Evolutionary conservation across 2,113 vertebrate species (phyloP).

Genomic region (Hirundichthys speculiger): DNA sequence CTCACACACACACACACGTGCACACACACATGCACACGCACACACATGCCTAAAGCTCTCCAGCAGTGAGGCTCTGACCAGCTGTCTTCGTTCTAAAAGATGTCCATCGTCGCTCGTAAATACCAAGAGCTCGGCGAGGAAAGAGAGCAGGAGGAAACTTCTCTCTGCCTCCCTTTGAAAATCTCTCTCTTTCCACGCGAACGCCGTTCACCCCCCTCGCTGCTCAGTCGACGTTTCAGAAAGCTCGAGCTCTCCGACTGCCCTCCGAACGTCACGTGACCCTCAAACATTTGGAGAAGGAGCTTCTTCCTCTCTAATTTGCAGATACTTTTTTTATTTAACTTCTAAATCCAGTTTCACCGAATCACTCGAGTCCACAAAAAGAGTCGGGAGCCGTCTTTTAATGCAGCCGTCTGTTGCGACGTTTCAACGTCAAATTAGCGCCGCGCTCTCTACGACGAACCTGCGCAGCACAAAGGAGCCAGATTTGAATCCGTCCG

Average conservation of each 20-base stretch:
- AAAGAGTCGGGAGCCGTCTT: too few species aligned
- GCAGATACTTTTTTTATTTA: too few species aligned
- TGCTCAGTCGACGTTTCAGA: neutral
- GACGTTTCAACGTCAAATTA: too few species aligned
- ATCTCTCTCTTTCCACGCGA: neutral
- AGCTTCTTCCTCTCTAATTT: too few species aligned
- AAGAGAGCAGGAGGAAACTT: slow-evolving; percentile 11
- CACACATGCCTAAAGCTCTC: slow-evolving; percentile 41
- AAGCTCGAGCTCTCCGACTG: too few species aligned
- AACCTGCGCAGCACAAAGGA: too few species aligned
- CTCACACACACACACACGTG: slow-evolving; percentile 40
- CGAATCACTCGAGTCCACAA: too few species aligned
- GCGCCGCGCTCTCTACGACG: too few species aligned
- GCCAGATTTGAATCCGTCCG: neutral
- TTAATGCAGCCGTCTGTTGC: too few species aligned
- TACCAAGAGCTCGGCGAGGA: slow-evolving; percentile 20
- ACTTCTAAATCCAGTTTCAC: too few species aligned
- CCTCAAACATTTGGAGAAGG: too few species aligned
- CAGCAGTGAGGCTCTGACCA: slow-evolving; percentile 65
- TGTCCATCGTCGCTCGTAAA: slow-evolving; percentile 50
- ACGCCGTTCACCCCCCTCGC: neutral
- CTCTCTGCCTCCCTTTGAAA: neutral
- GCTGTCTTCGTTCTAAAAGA: slow-evolving; percentile 72
- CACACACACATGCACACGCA: slow-evolving; percentile 41
- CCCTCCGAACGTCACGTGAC: too few species aligned